Percentiles rank a stretch among this genome's conserved stretches.
These are phyloP conservation scores for Triplophysa rosa DNA, from an alignment of 2,113 vertebrate genomes.

Conservation along the genomic window DNA sequence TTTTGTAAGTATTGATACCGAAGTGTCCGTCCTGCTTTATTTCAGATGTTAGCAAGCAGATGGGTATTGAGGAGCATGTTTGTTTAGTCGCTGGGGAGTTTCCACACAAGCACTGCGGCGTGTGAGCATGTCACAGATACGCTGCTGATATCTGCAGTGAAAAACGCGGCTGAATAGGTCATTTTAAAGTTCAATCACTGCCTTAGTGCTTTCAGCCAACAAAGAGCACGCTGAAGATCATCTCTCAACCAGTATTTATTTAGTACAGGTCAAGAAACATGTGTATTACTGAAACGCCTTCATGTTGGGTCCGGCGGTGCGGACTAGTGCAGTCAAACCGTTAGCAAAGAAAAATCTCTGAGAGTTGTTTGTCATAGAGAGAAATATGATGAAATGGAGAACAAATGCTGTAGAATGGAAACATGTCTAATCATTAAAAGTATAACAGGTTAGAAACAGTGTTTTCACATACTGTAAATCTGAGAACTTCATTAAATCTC, in stretches of 20 bases:
- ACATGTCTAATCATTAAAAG: no score
- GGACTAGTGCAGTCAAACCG: not conserved
- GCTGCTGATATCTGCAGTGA: slow-evolving; percentile 70
- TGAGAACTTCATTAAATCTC: no score
- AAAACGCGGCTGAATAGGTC: slow-evolving; percentile 67
- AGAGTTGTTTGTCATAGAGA: no score
- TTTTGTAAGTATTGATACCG: not conserved
- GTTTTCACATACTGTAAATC: not conserved
- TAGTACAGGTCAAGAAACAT: slow-evolving; percentile 16
- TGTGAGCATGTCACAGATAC: slow-evolving; percentile 66
- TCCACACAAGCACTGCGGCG: slow-evolving; percentile 64
- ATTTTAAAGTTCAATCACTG: slow-evolving; percentile 70
- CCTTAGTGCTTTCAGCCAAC: slow-evolving; percentile 11
- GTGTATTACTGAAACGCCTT: slow-evolving; percentile 5
- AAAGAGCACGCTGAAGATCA: slow-evolving; percentile 27
- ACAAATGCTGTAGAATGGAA: not conserved
- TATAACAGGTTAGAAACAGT: not conserved
- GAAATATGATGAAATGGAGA: not conserved
- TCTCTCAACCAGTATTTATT: slow-evolving; percentile 5
- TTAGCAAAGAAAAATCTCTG: not conserved
- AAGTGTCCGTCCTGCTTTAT: no score
- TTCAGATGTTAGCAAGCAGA: slow-evolving; percentile 47
- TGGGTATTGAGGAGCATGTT: slow-evolving; percentile 54
- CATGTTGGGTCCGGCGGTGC: not conserved
- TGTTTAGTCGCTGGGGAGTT: slow-evolving; percentile 67